Base-by-base conservation (phyloP, 2,888 invertebrate genomes). In the Limnephilus auricula region DNA sequence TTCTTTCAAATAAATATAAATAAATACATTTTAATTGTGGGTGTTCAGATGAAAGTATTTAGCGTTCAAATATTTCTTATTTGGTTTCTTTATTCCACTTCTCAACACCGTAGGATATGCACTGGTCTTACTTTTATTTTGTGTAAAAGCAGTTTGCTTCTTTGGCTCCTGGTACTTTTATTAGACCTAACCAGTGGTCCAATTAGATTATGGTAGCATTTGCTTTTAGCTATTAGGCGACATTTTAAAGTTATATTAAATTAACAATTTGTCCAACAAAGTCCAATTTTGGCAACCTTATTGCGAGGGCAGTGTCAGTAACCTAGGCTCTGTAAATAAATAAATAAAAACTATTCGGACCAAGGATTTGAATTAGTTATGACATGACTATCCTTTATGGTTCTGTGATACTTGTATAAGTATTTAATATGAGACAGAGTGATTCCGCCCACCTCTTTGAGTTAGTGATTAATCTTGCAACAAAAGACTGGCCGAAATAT, bases 401-500 rank as follows among this genome's bases (percentile, higher is more conserved):
- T 0, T 25, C 25, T 65, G 65, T 65, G 25, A 65, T 25, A 65
- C 65, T 25, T 65, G 18, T 9, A n/a, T 25, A 25, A 65, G 25
- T 65, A 65, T 65, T 65, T 65, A 25, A n/a, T n/a, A 65, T 25
- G 25, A 65, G 18, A 5, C 65, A n/a, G 5, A 25, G 65, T 65
- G 25, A 65, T 65, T 65, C 25, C 25, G n/a, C 65, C 65, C 65
- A 65, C 65, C 65, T 65, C 65, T n/a, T 65, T 65, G 65, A 65
- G 25, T 65, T 18, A 25, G 65, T 65, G 65, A 65, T 65, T 65
- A 65, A 65, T 65, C 65, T 25, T 65, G 25, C 65, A 25, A 65
- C 65, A n/a, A 65, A 50, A 65, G 65, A 65, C 25, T 65, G 65
- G 9, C 65, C 65, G 34, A 83, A 85, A 85, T 85, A n/a, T 85